Base-by-base conservation (phyloP, 1,140 invertebrate species). In the Drosophila prosaltans region DNA sequence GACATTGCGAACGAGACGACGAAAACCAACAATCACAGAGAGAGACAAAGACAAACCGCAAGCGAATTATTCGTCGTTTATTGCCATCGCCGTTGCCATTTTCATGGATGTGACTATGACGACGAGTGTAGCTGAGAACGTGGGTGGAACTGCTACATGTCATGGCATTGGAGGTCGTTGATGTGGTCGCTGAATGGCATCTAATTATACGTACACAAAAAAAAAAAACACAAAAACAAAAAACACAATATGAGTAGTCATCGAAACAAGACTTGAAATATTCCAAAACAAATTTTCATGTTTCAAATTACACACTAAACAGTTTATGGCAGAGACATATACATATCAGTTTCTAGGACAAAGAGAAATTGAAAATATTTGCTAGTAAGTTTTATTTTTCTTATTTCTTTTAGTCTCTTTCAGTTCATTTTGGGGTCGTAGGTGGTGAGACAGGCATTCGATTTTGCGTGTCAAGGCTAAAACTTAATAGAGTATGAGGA, bases 81-180 rank as follows among this genome's bases (percentile, higher is more conserved):
- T 54, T 88, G 72, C 48, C 71, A 32, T 68, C 61, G 68, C 51
- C 71, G 65, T 76, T 58, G 60, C 60, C 65, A 66, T 51, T 64
- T 40, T 88, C 84, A 54, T 88, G 81, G 80, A 89, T 77, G 73
- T 78, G 85, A 76, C 83, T 89, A 74, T 88, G 83, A 40, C 83
- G 76, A 78, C 76, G 84, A 9, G 83, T 84, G 71, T 88, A 88
- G 73, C 80, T 78, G 58, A 88, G 84, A 28, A 89, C 83, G 73
- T 89, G 81, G 8, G 76, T 89, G 57, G 84, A 88, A 69, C 83
- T 88, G 77, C 51, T 69, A 55, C 65, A 80, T 43, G 69, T 66
- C 48, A 61, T 55, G 16, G 60, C 45, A 51, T 51, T 61, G 9
- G 65, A 41, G 62, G 72, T 65, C 39, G 62, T 82, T 48, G 80